Conservation (phyloP, 2,888 invertebrate species). For the Bursaphelenchus okinawaensis region DNA sequence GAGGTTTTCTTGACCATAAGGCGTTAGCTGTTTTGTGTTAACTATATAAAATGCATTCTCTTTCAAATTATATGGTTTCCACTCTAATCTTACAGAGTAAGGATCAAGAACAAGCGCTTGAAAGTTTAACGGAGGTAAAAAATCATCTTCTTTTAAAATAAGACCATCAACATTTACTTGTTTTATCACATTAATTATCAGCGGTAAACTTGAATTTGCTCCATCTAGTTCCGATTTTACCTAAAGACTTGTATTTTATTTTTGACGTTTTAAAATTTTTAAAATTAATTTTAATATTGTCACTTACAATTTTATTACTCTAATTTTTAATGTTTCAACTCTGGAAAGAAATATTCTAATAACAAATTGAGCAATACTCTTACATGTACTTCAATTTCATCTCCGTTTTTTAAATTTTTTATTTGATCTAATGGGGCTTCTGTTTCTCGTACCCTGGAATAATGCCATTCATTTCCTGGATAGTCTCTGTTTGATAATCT, state of each 20-base stretch:
- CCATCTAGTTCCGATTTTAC: slow-evolving; percentile 37
- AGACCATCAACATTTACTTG: slow-evolving; percentile 26
- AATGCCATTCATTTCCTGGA: slow-evolving; percentile 35
- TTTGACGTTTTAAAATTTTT: not conserved
- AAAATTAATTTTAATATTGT: too few relatives aligned
- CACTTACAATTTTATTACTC: too few relatives aligned
- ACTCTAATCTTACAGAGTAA: slow-evolving; percentile 45
- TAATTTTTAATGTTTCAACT: too few relatives aligned
- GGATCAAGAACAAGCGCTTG: slow-evolving; percentile 46
- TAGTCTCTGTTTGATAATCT: slow-evolving; percentile 17
- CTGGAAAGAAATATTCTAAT: too few relatives aligned
- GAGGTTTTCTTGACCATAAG: slow-evolving; percentile 30
- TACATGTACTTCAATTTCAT: slow-evolving; percentile 32
- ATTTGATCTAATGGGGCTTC: slow-evolving; percentile 33
- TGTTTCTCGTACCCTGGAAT: slow-evolving; percentile 31
- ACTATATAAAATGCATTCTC: slow-evolving; percentile 48
- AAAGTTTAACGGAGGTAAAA: slow-evolving; percentile 50
- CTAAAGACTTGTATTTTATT: slow-evolving; percentile 15
- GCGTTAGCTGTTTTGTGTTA: slow-evolving; percentile 52
- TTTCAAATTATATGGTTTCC: slow-evolving; percentile 30
- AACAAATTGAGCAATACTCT: not conserved
- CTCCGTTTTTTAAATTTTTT: slow-evolving; percentile 32
- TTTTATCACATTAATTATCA: slow-evolving; percentile 36
- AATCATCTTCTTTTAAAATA: slow-evolving; percentile 27
- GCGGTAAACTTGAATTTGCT: slow-evolving; percentile 41